These are phyloP conservation scores for Labroides dimidiatus DNA, from an alignment of 2,797 vertebrate species.

Conservation along the genomic window DNA sequence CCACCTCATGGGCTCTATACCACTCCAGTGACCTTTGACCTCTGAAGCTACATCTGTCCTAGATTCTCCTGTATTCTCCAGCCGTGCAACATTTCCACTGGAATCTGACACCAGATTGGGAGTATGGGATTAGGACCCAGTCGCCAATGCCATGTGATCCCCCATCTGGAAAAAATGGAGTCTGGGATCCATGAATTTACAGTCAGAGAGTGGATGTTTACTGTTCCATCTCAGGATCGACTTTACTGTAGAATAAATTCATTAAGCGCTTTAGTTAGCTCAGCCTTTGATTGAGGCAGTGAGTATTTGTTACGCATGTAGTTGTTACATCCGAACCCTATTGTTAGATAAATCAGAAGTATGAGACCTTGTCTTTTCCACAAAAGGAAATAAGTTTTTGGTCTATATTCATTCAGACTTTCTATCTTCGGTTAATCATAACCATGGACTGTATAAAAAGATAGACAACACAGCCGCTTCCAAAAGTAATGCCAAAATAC, in stretches of 20 bases:
- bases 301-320: no score
- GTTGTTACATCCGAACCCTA: background rate
- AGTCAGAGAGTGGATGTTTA: background rate
- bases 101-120: conserved; percentile 79
- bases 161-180: conserved; percentile 61
- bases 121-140: conserved; percentile 76
- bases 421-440: no score
- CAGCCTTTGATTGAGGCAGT: background rate
- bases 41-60: conserved; percentile 69
- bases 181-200: conserved; percentile 44
- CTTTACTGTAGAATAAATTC: background rate
- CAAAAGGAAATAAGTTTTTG: no score
- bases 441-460: no score
- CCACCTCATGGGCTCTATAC: conserved; percentile 43
- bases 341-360: no score
- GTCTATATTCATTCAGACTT: no score
- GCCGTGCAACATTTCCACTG: conserved; percentile 47
- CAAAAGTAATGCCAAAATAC: no score
- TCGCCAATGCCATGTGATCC: conserved; percentile 63
- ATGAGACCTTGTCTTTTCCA: no score
- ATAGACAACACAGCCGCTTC: no score
- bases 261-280: background rate
- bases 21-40: conserved; percentile 62
- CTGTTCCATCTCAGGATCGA: no score
- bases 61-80: conserved; percentile 61